A percentile compares a stretch with the other conserved stretches of the same genome.
These are phyloP conservation scores for Leptobrachium ailaonicum DNA, from an alignment of 2,113 vertebrate species.

Conservation along the genomic window DNA sequence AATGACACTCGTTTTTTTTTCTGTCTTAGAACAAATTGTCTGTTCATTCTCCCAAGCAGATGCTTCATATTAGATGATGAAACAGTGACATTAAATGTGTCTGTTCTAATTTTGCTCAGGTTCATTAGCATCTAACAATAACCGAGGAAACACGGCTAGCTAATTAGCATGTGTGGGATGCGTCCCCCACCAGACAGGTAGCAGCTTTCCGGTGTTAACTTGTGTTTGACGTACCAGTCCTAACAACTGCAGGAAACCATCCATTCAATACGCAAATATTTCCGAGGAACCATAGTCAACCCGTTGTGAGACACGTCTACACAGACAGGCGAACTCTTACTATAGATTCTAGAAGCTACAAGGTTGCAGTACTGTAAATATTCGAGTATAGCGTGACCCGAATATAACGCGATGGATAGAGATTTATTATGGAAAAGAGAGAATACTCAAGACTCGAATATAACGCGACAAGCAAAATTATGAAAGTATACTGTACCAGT, in stretches of 20 bases:
- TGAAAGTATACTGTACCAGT: too few relatives aligned
- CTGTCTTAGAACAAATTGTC: neutral
- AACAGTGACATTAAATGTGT: constrained; percentile 37
- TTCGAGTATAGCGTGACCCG: too few relatives aligned
- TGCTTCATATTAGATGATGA: constrained; percentile 43
- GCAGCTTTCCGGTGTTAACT: neutral
- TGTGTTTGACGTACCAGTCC: constrained; percentile 7
- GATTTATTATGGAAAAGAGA: too few relatives aligned
- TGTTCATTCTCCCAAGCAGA: constrained; percentile 43
- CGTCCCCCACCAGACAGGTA: neutral
- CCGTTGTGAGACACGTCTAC: too few relatives aligned
- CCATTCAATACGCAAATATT: neutral
- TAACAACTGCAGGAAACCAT: neutral
- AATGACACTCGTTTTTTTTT: constrained; percentile 26
- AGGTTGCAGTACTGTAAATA: too few relatives aligned
- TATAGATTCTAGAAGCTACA: too few relatives aligned
- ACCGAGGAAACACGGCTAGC: constrained; percentile 20
- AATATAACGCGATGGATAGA: too few relatives aligned
- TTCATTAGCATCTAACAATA: constrained; percentile 35
- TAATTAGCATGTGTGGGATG: constrained; percentile 12
- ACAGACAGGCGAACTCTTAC: too few relatives aligned
- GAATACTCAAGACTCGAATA: too few relatives aligned
- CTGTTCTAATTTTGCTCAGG: constrained; percentile 39
- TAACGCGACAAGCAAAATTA: too few relatives aligned
- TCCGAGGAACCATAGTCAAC: too few relatives aligned